A percentile compares a stretch with the other conserved stretches of the same genome.
These are phyloP conservation scores for Diplodus puntazzo DNA, from an alignment of 2,797 vertebrate genomes.

Conservation along the genomic window DNA sequence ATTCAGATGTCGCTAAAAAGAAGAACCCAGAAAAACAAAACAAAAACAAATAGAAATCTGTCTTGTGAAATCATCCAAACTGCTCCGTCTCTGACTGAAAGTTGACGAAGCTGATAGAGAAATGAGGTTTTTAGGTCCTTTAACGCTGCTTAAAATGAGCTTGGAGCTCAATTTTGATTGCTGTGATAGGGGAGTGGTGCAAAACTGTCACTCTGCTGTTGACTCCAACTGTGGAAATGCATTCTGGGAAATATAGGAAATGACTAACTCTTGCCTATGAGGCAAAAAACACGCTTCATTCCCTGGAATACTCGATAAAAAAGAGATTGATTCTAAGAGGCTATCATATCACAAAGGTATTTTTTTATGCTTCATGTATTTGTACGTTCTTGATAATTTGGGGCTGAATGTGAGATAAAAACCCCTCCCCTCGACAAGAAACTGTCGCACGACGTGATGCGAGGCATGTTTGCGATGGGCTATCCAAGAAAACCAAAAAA, in stretches of 20 bases:
- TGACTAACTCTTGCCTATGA: neutral
- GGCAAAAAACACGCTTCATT: neutral
- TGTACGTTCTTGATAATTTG: neutral
- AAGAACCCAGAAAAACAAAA: neutral
- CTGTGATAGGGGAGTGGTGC: neutral
- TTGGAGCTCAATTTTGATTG: neutral
- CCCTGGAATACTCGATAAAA: neutral
- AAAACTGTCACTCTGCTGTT: neutral
- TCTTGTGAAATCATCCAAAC: neutral
- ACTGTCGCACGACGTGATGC: neutral
- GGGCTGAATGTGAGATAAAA: neutral
- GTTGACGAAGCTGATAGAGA: neutral
- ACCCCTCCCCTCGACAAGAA: slow-evolving; percentile 19
- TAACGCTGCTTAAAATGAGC: neutral
- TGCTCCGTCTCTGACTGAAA: no score
- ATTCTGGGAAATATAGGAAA: slow-evolving; percentile 3
- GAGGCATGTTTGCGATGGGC: slow-evolving; percentile 54
- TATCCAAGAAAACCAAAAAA: slow-evolving; percentile 55
- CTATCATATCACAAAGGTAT: neutral
- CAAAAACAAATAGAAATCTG: neutral
- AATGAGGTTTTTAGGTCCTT: neutral
- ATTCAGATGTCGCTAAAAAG: neutral
- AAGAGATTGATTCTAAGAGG: neutral
- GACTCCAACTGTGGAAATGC: neutral
- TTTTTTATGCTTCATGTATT: no score